Evolutionary conservation across 2,113 vertebrate genomes (phyloP), one percentile per base, ranked within the genome.

Genomic region (Spheniscus mendiculus): DNA sequence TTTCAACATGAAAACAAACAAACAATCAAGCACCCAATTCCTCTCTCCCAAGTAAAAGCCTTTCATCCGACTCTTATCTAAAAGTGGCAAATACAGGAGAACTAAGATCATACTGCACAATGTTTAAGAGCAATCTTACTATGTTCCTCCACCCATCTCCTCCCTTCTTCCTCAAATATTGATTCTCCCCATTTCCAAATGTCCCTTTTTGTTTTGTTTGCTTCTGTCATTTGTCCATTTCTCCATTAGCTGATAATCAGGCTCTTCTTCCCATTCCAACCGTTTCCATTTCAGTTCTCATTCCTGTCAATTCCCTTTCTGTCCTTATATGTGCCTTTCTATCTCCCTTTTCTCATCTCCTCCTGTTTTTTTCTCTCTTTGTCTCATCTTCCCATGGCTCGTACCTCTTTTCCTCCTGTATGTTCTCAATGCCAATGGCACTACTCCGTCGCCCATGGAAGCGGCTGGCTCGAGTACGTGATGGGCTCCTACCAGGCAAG

Each of bases 331-430:
- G 1, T 52, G 38, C 15, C 32, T 59, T 95, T 70, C 65, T 42
- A 10, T 8, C n/a, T 36, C 52, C 29, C n/a, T 77, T 70, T 85
- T 66, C 42, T 62, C 44, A 59, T 19, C 9, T 86, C 27, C 30
- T 91, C 12, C 23, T 29, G 0, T 1, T 62, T 80, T 74, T 12
- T 15, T 15, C 52, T 87, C n/a, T 69, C 55, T 73, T 66, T 79
- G 38, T 63, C 83, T 93, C 18, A 15, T 45, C 59, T 85, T 86
- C 56, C 59, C 94, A 69, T 4, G 6, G 49, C 76, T 89, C 96
- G 55, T 98, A 99, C 99, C 99, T 99, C 98, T 98, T 99, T 97
- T 99, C 99, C 90, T 99, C 99, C 97, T 99, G 99, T 98, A 99
- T 99, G 97, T 99, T 99, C 96, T 99, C 99, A 80, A 99, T 99